phyloP scores from a whole-genome alignment of 2,888 invertebrate species.

The Thecophora atra region DNA sequence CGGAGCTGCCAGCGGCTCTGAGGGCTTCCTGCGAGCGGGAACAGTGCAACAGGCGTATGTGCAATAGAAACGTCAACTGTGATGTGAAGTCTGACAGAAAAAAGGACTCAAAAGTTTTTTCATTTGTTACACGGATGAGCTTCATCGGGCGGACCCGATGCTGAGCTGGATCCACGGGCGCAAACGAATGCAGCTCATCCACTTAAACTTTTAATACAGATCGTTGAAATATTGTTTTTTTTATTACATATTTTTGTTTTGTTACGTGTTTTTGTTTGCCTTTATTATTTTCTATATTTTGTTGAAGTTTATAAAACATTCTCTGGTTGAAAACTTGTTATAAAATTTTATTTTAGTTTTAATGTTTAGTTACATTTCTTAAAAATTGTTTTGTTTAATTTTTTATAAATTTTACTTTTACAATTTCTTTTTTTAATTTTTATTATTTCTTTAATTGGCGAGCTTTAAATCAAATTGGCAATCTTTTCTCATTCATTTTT shows the following conservation, averaged over 20 bases:
- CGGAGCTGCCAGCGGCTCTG: neutral
- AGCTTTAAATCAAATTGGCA: neutral
- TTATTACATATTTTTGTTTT: slow-evolving; percentile 9
- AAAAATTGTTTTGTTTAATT: slow-evolving; percentile 3
- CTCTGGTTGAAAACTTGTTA: neutral
- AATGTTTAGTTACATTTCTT: slow-evolving; percentile 12
- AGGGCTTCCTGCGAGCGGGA: neutral
- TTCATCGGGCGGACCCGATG: too few relatives aligned
- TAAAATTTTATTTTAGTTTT: slow-evolving; percentile 23
- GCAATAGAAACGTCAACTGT: slow-evolving; percentile 28
- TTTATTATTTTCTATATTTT: slow-evolving; percentile 22
- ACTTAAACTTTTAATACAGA: slow-evolving; percentile 15
- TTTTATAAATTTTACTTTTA: slow-evolving; percentile 19
- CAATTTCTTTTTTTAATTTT: neutral
- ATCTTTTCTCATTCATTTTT: neutral
- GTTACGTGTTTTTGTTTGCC: neutral
- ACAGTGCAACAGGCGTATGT: neutral
- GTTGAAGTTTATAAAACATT: too few relatives aligned
- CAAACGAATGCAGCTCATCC: neutral
- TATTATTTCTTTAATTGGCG: too few relatives aligned
- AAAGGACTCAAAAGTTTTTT: slow-evolving; percentile 36
- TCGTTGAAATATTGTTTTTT: neutral
- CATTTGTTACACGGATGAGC: slow-evolving; percentile 29
- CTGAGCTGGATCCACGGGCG: too few relatives aligned
- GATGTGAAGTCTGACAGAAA: slow-evolving; percentile 35